phyloP scores from a whole-genome alignment of 1,140 invertebrate species.

The Manduca sexta region DNA sequence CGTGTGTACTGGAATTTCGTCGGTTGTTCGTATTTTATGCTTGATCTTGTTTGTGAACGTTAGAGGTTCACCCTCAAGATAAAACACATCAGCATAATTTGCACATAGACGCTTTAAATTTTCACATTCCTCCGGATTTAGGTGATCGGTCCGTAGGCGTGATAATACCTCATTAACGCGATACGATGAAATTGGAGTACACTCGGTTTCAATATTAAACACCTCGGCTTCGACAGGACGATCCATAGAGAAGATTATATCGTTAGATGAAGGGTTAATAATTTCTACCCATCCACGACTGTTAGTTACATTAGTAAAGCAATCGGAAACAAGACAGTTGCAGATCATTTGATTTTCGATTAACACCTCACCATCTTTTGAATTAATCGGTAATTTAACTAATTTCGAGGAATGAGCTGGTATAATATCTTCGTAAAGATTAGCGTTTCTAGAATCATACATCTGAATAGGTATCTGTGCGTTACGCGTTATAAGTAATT shows the following conservation, averaged over 20 bases:
- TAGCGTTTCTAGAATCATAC: slow-evolving; percentile 14
- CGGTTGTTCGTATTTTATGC: slow-evolving; percentile 6
- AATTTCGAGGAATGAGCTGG: slow-evolving; percentile 14
- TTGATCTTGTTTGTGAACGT: slow-evolving; percentile 9
- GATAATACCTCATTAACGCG: slow-evolving; percentile 5
- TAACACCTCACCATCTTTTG: slow-evolving; percentile 9
- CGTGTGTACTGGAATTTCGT: slow-evolving; percentile 7
- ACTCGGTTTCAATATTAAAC: slow-evolving; percentile 6
- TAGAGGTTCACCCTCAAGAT: slow-evolving; percentile 6
- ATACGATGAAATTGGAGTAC: no score
- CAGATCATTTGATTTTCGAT: slow-evolving; percentile 14
- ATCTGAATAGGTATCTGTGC: slow-evolving; percentile 6
- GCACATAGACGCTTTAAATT: not conserved
- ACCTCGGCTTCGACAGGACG: not conserved
- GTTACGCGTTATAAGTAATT: slow-evolving; percentile 7
- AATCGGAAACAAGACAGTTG: slow-evolving; percentile 17
- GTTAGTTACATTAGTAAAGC: slow-evolving; percentile 7
- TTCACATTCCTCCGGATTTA: not conserved
- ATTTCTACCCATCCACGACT: slow-evolving; percentile 6
- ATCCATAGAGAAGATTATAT: slow-evolving; percentile 15
- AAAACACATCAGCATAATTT: slow-evolving; percentile 18
- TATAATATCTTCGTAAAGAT: slow-evolving; percentile 14
- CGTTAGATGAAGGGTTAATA: slow-evolving; percentile 8
- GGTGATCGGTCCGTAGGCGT: not conserved
- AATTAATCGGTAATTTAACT: slow-evolving; percentile 12